Evolutionary conservation across 2,888 invertebrate genomes (phyloP).

Genomic region (Eristalinus sepulchralis): DNA sequence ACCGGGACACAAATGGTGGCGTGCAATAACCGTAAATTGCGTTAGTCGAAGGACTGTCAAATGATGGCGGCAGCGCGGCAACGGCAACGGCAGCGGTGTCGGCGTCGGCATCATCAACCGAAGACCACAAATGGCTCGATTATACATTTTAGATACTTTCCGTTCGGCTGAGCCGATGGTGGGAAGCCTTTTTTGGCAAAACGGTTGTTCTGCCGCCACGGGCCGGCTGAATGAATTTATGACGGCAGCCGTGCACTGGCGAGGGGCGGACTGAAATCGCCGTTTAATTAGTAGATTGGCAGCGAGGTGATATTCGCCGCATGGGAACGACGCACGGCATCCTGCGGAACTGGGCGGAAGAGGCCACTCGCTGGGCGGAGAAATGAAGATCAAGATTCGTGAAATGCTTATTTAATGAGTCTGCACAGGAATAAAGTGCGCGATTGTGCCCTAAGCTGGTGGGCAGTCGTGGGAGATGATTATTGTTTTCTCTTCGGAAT

Average conservation of each 20-base stretch:
- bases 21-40: slow-evolving; percentile 65
- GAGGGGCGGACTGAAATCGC: slow-evolving; percentile 22
- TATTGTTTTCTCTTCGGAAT: background rate
- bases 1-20: slow-evolving; percentile 42
- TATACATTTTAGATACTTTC: slow-evolving; percentile 47
- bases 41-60: slow-evolving; percentile 50
- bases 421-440: background rate
- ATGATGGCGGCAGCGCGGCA: background rate
- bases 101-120: slow-evolving; percentile 49
- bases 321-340: background rate
- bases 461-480: background rate
- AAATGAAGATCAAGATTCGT: slow-evolving; percentile 14
- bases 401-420: slow-evolving; percentile 5
- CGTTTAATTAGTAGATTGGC: slow-evolving; percentile 51
- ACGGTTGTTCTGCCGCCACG: slow-evolving; percentile 55
- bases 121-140: slow-evolving; percentile 60
- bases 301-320: slow-evolving; percentile 12
- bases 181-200: slow-evolving; percentile 59
- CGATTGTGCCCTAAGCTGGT: background rate
- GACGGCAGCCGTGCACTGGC: slow-evolving; percentile 16
- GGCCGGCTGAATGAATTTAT: slow-evolving; percentile 54
- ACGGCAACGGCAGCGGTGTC: background rate
- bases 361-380: background rate
- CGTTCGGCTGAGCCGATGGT: slow-evolving; percentile 10
- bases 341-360: background rate